These are phyloP conservation scores for Corythornis cristatus DNA, from an alignment of 2,113 vertebrate species.

Conservation along the genomic window DNA sequence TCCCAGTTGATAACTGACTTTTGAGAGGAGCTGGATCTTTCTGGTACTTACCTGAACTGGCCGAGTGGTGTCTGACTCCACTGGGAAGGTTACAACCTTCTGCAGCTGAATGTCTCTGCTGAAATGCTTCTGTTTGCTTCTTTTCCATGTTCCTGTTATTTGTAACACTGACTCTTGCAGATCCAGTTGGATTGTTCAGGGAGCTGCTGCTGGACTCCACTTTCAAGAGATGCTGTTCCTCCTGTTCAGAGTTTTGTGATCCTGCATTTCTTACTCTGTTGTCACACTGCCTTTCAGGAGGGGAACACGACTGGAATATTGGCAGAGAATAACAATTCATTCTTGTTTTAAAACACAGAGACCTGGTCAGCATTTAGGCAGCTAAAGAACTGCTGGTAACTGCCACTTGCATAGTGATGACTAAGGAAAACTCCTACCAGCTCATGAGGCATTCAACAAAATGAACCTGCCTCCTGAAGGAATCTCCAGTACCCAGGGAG, in stretches of 20 bases:
- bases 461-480: neutral
- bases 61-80: neutral
- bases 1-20: neutral
- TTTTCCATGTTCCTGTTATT: neutral
- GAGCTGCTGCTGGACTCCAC: constrained; percentile 53
- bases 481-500: neutral
- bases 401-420: neutral
- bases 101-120: neutral
- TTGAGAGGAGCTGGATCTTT: neutral
- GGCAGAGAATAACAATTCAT: neutral
- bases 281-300: neutral
- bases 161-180: neutral
- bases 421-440: neutral
- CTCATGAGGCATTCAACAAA: neutral
- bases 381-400: neutral
- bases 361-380: neutral
- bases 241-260: neutral
- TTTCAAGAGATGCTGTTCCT: constrained; percentile 61
- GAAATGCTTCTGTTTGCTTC: neutral
- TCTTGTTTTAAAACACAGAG: neutral
- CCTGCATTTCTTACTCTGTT: neutral
- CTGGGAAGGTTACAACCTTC: neutral
- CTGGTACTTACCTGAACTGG: constrained; percentile 41
- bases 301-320: constrained; percentile 36
- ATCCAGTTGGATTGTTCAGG: constrained; percentile 22